phyloP scores from a whole-genome alignment of 2,888 invertebrate species.

The Dorcus parallelipipedus region DNA sequence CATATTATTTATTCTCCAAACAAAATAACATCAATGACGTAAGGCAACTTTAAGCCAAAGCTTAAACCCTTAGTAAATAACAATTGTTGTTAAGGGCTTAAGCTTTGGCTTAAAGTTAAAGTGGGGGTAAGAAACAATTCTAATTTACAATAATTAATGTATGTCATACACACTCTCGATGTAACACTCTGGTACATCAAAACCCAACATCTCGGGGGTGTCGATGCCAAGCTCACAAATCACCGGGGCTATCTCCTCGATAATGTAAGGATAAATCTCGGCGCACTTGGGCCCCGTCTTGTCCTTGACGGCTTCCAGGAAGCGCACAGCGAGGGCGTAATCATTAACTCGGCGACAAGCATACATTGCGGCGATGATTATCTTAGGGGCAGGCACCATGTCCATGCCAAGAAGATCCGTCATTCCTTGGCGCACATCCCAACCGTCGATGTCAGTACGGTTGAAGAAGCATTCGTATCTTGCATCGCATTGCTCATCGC shows the following conservation, averaged over 20 bases:
- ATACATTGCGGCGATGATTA: constrained; percentile 56
- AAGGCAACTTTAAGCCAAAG: no score
- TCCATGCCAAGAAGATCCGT: constrained; percentile 56
- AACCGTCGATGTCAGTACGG: constrained; percentile 83
- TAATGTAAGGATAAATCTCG: constrained; percentile 82
- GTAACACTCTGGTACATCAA: constrained; percentile 93
- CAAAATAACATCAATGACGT: no score
- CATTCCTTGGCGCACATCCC: constrained; percentile 61
- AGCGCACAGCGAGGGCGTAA: constrained; percentile 63
- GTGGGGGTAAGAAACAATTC: no score
- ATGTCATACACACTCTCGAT: constrained; percentile 69
- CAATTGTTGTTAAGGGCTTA: no score
- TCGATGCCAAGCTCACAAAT: constrained; percentile 89
- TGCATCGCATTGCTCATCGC: neutral
- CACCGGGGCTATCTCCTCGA: constrained; percentile 87
- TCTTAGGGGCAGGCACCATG: constrained; percentile 58
- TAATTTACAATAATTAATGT: constrained; percentile 27
- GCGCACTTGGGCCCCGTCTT: constrained; percentile 75
- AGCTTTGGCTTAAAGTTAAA: no score
- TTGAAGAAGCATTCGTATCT: constrained; percentile 81
- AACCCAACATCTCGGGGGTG: constrained; percentile 92
- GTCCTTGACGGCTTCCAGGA: constrained; percentile 84
- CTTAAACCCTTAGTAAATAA: no score
- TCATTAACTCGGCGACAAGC: constrained; percentile 67
- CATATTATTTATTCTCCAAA: no score